Evolutionary conservation across 2,797 vertebrate genomes (phyloP), one percentile per base, ranked within the genome.

Genomic region (Esox masquinongy): DNA sequence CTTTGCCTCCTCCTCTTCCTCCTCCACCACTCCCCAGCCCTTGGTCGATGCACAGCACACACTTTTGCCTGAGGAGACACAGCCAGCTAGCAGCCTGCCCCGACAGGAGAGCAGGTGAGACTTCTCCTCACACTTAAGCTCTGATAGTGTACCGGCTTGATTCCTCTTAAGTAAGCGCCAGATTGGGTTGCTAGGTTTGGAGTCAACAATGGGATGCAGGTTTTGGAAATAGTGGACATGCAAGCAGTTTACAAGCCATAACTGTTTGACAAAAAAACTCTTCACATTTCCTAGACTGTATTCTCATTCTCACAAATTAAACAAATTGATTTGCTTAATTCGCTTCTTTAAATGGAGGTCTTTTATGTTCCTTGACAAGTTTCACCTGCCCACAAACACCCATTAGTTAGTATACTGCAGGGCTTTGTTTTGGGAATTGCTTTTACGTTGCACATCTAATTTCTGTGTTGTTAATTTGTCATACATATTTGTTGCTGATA

Each of bases 1-100:
- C 74, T 79, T 64, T 79, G 79, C 82, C 74, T 79, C 74, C 86
- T 85, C 78, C 59, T 85, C 88, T 85, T 83, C 77, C 91, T 90
- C 88, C 88, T 86, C 77, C 88, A 89, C 87, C 90, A 88, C 93
- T 86, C 92, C 92, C 87, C 93, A 88, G 87, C 90, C 84, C 87
- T 89, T 79, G 87, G 93, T 93, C 85, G 94, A 94, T 91, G 93
- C 95, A 93, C 93, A 86, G 84, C 95, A 94, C 93, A 92, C 91
- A 93, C 94, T 97, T 96, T 93, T 96, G 92, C 96, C 97, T 88
- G 92, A 94, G 95, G 96, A 97, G 96, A 96, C 93, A 94, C 96
- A 93, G 91, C 94, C 94, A 91, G 94, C 95, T 94, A 95, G 92
- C 89, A 95, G 85, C 88, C 92, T 92, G 92, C 90, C 93, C 92